Evolutionary conservation across 2,113 vertebrate species (phyloP), one percentile per base, ranked within the genome.

Genomic region (Trogon melanurus): DNA sequence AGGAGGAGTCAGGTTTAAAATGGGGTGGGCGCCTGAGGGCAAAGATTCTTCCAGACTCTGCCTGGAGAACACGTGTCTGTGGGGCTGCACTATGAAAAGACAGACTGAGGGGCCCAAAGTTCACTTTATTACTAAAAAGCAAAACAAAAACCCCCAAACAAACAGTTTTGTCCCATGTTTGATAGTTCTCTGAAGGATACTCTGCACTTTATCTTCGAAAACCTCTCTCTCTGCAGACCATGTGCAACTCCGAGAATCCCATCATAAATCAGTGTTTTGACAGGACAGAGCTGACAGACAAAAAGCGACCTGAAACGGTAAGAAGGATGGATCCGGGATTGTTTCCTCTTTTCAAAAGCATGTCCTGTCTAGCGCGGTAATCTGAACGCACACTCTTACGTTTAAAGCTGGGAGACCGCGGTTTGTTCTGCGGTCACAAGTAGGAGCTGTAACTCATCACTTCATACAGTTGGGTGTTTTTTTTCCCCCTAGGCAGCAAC

Each of bases 261-360:
- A 99, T 99, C 93, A 97, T 99, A 95, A 99, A 96, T 58, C 99
- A 99, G 95, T 99, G 99, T 96, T 99, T 99, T 6, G 98, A 99
- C 79, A 97, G 98, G 80, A 98, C 97, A 10, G 99, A 99, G 97
- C 98, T 99, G 97, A 99, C 98, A 4, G 99, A 99, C 98, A 99
- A 99, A 94, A 99, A 99, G 93, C 98, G 99, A 5, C 99, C 99
- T 4, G 99, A 99, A 80, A 99, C 99, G 96, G 99, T 99, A 95
- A 96, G 98, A 91, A 48, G 67, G 53, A 22, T 32, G 41, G 13
- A 4, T 12, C 25, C 11, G 71, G 38, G 69, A 13, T 16, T 8
- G 1, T 21, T 79, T 17, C 47, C 51, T 61, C 38, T 36, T 18
- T 25, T 6, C 8, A 19, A 29, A 67, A 45, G 19, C n/a, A 0